These are phyloP conservation scores for Odontamblyopus lacepedii DNA, from an alignment of 2,797 vertebrate genomes.

Conservation along the genomic window DNA sequence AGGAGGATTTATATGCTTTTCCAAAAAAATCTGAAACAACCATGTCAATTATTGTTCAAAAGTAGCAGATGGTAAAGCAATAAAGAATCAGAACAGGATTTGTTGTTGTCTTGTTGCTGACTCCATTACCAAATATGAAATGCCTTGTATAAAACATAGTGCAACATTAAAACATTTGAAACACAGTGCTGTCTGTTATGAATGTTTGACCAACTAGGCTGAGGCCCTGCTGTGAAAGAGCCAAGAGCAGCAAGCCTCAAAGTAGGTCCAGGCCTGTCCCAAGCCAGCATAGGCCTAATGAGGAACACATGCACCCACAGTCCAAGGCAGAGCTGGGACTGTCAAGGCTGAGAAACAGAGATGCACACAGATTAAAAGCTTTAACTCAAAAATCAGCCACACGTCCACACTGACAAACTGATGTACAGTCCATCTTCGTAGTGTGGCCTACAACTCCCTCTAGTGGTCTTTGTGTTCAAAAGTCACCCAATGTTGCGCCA, in stretches of 20 bases:
- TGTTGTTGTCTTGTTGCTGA: neutral
- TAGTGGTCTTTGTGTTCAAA: slow-evolving; percentile 51
- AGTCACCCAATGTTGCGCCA: neutral
- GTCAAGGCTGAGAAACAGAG: slow-evolving; percentile 5
- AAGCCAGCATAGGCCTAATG: slow-evolving; percentile 30
- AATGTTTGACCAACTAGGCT: slow-evolving; percentile 19
- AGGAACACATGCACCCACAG: slow-evolving; percentile 46
- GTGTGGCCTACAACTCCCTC: slow-evolving; percentile 58
- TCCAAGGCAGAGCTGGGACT: slow-evolving; percentile 7
- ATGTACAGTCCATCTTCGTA: neutral
- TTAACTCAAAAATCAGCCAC: slow-evolving; percentile 10
- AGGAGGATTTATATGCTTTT: slow-evolving; percentile 10
- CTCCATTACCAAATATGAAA: neutral
- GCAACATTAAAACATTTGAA: slow-evolving; percentile 7
- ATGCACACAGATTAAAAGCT: neutral
- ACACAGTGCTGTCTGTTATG: neutral
- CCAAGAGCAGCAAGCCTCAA: slow-evolving; percentile 34
- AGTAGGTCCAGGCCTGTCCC: slow-evolving; percentile 35
- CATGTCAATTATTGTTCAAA: neutral
- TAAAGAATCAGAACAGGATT: neutral
- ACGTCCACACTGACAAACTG: neutral
- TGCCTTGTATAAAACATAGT: neutral
- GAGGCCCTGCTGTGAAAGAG: slow-evolving; percentile 6
- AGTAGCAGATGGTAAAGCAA: neutral
- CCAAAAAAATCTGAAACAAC: neutral